Percentiles rank a stretch among this genome's conserved stretches.
Evolutionary conservation across 2,888 invertebrate genomes (phyloP).

Genomic region (Deilephila porcellus): DNA sequence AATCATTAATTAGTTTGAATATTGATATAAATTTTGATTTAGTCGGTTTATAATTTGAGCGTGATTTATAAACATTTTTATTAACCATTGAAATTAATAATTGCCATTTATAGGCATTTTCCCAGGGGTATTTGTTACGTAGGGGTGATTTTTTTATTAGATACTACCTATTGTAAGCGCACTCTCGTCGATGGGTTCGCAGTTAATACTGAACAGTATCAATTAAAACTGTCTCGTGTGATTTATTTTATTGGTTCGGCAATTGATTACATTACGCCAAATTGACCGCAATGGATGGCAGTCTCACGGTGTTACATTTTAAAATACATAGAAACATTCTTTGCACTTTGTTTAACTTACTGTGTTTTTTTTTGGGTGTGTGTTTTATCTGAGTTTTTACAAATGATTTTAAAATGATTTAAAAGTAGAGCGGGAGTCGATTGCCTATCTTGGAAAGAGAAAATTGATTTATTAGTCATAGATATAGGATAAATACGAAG

Average conservation of each 20-base stretch:
- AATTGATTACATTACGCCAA: conserved; percentile 85
- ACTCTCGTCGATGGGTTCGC: conserved; percentile 49
- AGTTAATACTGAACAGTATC: conserved; percentile 78
- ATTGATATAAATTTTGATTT: neutral
- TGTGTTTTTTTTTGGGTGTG: neutral
- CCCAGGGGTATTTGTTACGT: neutral
- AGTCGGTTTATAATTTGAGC: neutral
- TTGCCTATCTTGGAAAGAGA: too few relatives aligned
- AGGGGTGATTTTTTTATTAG: conserved; percentile 33
- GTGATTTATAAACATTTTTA: too few relatives aligned
- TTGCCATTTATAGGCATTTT: neutral
- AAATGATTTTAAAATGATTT: neutral
- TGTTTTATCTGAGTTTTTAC: neutral
- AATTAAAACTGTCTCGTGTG: conserved; percentile 83
- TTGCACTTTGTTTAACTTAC: conserved; percentile 8
- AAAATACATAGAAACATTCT: conserved; percentile 45
- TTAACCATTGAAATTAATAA: neutral
- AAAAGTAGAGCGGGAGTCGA: neutral
- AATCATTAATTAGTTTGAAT: neutral
- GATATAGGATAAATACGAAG: too few relatives aligned
- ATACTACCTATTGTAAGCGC: conserved; percentile 27
- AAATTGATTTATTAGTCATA: too few relatives aligned
- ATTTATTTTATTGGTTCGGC: conserved; percentile 83
- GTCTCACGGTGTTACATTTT: conserved; percentile 66
- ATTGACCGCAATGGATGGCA: conserved; percentile 81